Evolutionary conservation across 2,113 vertebrate genomes (phyloP).

Genomic region (Lipophrys pholis): DNA sequence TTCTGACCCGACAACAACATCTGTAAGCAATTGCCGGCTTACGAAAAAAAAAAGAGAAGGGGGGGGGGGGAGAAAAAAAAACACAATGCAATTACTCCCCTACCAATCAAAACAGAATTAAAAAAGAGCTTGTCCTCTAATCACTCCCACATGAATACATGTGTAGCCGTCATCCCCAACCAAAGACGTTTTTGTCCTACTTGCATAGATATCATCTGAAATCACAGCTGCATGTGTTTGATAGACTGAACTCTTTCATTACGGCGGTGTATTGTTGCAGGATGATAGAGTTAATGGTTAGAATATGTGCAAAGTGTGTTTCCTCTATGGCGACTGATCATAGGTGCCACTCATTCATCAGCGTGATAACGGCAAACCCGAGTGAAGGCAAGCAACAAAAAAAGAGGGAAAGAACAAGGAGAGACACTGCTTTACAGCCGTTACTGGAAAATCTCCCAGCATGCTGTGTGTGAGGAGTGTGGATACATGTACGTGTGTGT

Average conservation of each 20-base stretch:
- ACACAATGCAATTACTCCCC: constrained; percentile 77
- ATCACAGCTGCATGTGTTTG: constrained; percentile 45
- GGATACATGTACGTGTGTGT: constrained; percentile 13
- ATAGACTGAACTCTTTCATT: constrained; percentile 45
- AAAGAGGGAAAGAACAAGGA: constrained; percentile 12
- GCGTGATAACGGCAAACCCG: constrained; percentile 41
- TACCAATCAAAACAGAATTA: constrained; percentile 83
- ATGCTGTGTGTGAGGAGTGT: constrained; percentile 17
- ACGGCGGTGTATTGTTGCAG: constrained; percentile 10
- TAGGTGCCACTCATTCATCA: constrained; percentile 16
- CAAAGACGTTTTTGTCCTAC: constrained; percentile 62
- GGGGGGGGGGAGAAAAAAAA: constrained; percentile 26
- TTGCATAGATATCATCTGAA: constrained; percentile 61
- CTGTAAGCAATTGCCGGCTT: constrained; percentile 80
- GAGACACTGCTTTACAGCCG: constrained; percentile 3
- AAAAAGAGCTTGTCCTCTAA: constrained; percentile 80
- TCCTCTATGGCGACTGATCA: constrained; percentile 31
- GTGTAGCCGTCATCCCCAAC: constrained; percentile 55
- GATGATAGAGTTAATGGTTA: constrained; percentile 5
- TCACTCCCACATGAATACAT: constrained; percentile 77
- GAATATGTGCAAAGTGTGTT: constrained; percentile 14
- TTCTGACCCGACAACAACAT: constrained; percentile 79
- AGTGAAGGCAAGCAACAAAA: constrained; percentile 12
- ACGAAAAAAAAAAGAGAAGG: constrained; percentile 24
- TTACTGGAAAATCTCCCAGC: constrained; percentile 26